Evolutionary conservation across 2,888 invertebrate species (phyloP), one percentile per base, ranked within the genome.

Genomic region (Phymatocera aterrima): DNA sequence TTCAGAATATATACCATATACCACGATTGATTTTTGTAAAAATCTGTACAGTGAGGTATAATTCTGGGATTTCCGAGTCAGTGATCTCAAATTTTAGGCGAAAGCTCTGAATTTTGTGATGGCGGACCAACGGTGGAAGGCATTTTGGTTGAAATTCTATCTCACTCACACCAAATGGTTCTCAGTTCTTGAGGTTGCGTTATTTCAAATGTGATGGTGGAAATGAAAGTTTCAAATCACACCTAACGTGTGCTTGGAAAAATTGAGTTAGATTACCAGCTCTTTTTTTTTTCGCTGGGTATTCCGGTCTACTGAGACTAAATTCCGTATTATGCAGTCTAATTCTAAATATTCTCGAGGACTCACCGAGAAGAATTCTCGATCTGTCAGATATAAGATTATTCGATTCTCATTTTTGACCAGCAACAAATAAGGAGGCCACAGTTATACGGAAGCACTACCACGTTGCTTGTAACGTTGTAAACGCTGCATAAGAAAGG

Each of bases 291-390:
- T 51, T 51, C 6, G 24, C 10, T 10, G 8, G 8, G 21, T 51
- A 21, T 21, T 21, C 6, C 10, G 21, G 21, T 0, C 0, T 21
- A 18, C n/a, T 48, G 48, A 18, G 48, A 5, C 18, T 18, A 48
- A n/a, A 15, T 18, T 15, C 48, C 5, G n/a, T n/a, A 18, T 18
- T 48, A 48, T 61, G 21, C 8, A 18, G n/a, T 31, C 65, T 65
- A 43, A 65, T 65, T n/a, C n/a, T 65, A 65, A 12, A 65, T 40
- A 65, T 65, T 65, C 43, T 24, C 15, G n/a, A 65, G 21, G n/a
- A 40, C 12, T 24, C 40, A n/a, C n/a, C n/a, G n/a, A n/a, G n/a
- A n/a, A n/a, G 24, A 54, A 40, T 40, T 12, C 65, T 43, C 12
- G 21, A 12, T 10, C 15, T 3, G 15, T 28, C 40, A 43, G 24